Base-by-base conservation (phyloP, 2,888 invertebrate species). In the Lasioglossum oenotherae region DNA sequence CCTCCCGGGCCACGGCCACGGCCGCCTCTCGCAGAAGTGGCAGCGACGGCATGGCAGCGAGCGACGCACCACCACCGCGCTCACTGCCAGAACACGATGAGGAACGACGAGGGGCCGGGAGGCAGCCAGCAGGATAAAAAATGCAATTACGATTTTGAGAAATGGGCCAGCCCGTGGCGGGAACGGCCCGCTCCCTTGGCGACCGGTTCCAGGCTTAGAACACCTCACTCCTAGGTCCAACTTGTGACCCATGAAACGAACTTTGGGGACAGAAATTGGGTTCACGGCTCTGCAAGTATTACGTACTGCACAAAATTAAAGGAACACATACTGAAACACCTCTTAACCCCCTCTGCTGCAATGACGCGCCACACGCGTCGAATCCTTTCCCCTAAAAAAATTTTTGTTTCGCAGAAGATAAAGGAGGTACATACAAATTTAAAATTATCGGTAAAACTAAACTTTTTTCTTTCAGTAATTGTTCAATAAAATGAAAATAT, bases 131-230 rank as follows among this genome's bases (percentile, higher is more conserved):
- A 82, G 89, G 87, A 91, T 92, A 92, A 94, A 93, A 94, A 94
- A 93, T 93, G 94, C 93, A 94, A 94, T 94, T 94, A 94, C 93
- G 92, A 94, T 94, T 94, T 94, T 94, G 94, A 95, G 94, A 95
- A 95, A 95, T 94, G 94, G 92, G 89, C 91, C 90, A 90, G 83
- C 85, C 35, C 81, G 80, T 77, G 86, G 83, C 87, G 75, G 85
- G 85, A 86, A 80, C 83, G 86, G 85, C 72, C n/a, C 67, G 75
- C 38, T 71, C 38, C 74, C 67, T 38, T 76, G 81, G 57, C 85
- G 89, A 93, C 92, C 93, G 92, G 92, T 93, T 93, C 72, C 85
- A 46, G 78, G 78, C 69, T 85, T 89, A 90, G 85, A 72, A 44
- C 57, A 57, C 80, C 49, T 38, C 35, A 60, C 14, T 79, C 27